Evolutionary conservation across 2,113 vertebrate genomes (phyloP), one percentile per base, ranked within the genome.

Genomic region (Neofelis nebulosa): DNA sequence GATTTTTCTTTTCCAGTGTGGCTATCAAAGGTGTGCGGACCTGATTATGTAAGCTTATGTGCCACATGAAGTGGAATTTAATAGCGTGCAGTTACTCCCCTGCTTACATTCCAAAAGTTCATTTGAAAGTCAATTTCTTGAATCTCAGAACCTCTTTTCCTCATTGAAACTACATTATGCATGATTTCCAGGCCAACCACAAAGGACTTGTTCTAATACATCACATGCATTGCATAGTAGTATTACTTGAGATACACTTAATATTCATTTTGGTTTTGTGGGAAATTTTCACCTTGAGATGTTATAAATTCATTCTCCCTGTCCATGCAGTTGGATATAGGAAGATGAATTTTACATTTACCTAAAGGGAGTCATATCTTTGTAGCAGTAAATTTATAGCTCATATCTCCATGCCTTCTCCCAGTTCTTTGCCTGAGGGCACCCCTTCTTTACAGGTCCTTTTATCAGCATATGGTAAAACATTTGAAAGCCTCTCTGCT

Each of bases 41-140:
- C 81, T 50, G 31, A 91, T 95, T 97, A 78, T 96, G 38, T 94
- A 91, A 84, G 80, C 90, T 94, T 94, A 55, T 33, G 57, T 93
- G 41, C 66, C 84, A 65, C 78, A 38, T 19, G 66, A 85, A 94
- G 41, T 96, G 71, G 79, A 94, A 97, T 96, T 83, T 95, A 96
- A 89, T 91, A 96, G 36, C 21, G 11, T 61, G 73, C 73, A 27
- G 38, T 93, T 90, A 92, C 68, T 96, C 85, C 82, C 52, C 63
- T 65, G 74, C 50, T 97, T 52, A 85, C 45, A 78, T 96, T 97
- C 88, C 84, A 68, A 4, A 96, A 81, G 66, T 92, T 92, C 95
- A 97, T 89, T 96, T 91, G 92, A 95, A 97, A 97, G 96, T 97
- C 91, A 95, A 0, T 97, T 85, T 93, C 57, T 90, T 91, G 31